phyloP scores from a whole-genome alignment of 1,140 invertebrate species.

The Micrasema minimum region DNA sequence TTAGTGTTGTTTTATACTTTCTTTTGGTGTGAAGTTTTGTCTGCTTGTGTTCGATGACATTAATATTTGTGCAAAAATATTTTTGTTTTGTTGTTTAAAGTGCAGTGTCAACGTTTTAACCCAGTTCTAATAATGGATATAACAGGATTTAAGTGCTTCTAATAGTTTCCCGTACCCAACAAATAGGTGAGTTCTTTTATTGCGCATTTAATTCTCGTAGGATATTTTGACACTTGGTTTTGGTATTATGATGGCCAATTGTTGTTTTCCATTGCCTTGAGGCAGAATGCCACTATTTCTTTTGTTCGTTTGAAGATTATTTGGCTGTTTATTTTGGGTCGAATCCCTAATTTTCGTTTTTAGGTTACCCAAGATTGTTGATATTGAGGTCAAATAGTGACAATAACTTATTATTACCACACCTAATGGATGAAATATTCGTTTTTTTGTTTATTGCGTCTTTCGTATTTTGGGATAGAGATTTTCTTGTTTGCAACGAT shows the following conservation, averaged over 20 bases:
- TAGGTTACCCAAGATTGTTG: constrained; percentile 26
- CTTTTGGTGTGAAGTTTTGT: constrained; percentile 41
- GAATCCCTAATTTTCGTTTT: not conserved
- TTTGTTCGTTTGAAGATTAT: constrained; percentile 16
- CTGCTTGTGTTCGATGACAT: constrained; percentile 44
- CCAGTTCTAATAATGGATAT: constrained; percentile 38
- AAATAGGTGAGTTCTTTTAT: constrained; percentile 38
- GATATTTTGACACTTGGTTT: constrained; percentile 43
- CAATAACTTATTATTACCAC: constrained; percentile 37
- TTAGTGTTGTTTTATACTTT: constrained; percentile 18
- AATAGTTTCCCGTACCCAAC: constrained; percentile 17
- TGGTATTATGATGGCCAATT: constrained; percentile 32
- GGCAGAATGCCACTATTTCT: constrained; percentile 14
- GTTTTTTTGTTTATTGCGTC: constrained; percentile 5
- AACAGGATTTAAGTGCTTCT: constrained; percentile 20
- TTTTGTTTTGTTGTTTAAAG: constrained; percentile 24
- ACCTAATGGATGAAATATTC: constrained; percentile 34
- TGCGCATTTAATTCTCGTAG: constrained; percentile 39
- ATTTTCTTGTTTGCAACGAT: not conserved
- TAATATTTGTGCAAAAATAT: constrained; percentile 45
- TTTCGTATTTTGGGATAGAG: not conserved
- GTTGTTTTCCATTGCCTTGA: constrained; percentile 41
- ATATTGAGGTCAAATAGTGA: constrained; percentile 42
- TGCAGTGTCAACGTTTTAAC: constrained; percentile 32
- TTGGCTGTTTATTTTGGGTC: constrained; percentile 17